Conservation (phyloP, 2,113 vertebrate genomes). For the Rhinichthys klamathensis region DNA sequence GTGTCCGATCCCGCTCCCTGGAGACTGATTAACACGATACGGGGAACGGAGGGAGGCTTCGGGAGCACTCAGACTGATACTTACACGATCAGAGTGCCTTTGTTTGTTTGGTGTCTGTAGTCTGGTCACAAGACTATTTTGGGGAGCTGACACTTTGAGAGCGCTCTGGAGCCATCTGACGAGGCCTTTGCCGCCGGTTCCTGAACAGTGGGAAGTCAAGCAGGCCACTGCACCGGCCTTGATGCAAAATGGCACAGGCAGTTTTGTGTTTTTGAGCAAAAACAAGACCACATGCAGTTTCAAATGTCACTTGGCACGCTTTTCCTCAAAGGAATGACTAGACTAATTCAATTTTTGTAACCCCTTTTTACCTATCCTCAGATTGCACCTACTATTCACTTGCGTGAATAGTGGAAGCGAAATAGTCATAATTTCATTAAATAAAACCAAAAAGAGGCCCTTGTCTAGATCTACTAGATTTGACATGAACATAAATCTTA, state of each 20-base stretch:
- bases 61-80: slow-evolving; percentile 62
- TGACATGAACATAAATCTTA: too few relatives aligned
- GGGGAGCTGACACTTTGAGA: slow-evolving; percentile 68
- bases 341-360: neutral
- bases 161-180: slow-evolving; percentile 62
- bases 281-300: slow-evolving; percentile 35
- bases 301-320: slow-evolving; percentile 3
- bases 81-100: slow-evolving; percentile 74
- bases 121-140: slow-evolving; percentile 71
- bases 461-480: neutral
- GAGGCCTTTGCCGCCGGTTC: slow-evolving; percentile 53
- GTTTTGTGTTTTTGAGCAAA: slow-evolving; percentile 58
- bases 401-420: neutral
- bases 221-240: slow-evolving; percentile 53
- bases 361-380: neutral
- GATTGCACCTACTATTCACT: neutral
- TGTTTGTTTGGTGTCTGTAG: slow-evolving; percentile 77
- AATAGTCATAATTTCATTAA: neutral
- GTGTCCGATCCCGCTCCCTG: slow-evolving; percentile 63
- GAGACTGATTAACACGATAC: slow-evolving; percentile 68
- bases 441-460: neutral
- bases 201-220: slow-evolving; percentile 60
- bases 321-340: slow-evolving; percentile 35
- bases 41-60: slow-evolving; percentile 69
- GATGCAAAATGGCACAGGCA: slow-evolving; percentile 68